Evolutionary conservation across 2,113 vertebrate genomes (phyloP).

Genomic region (Naja naja): DNA sequence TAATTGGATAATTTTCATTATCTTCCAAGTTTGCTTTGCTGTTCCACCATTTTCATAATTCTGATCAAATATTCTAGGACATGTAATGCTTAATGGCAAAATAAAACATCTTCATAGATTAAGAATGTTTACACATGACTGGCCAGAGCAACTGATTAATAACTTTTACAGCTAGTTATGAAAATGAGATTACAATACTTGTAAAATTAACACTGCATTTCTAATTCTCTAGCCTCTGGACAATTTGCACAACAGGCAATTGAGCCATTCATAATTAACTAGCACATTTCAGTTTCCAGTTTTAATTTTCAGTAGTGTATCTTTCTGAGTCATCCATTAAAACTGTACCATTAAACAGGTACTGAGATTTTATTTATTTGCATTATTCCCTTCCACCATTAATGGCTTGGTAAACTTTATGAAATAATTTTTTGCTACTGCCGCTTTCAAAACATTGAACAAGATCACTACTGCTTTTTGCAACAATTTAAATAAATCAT

Average conservation of each 20-base stretch:
- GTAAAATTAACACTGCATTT: conserved; percentile 53
- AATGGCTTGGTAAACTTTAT: conserved; percentile 10
- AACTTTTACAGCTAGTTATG: conserved; percentile 50
- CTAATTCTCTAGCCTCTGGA: conserved; percentile 47
- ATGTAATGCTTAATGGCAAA: conserved; percentile 54
- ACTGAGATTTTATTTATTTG: conserved; percentile 36
- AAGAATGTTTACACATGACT: conserved; percentile 56
- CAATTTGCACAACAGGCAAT: conserved; percentile 40
- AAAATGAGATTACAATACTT: conserved; percentile 56
- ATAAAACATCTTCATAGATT: conserved; percentile 59
- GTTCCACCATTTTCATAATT: conserved; percentile 42
- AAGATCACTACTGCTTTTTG: neutral
- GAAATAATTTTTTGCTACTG: neutral
- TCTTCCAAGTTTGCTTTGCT: conserved; percentile 45
- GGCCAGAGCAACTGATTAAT: conserved; percentile 54
- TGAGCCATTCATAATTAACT: conserved; percentile 55
- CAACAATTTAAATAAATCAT: neutral
- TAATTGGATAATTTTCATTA: conserved; percentile 52
- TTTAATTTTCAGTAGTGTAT: conserved; percentile 36
- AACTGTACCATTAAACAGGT: conserved; percentile 2
- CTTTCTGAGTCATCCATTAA: conserved; percentile 38
- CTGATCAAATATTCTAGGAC: conserved; percentile 46
- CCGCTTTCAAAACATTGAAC: conserved; percentile 13
- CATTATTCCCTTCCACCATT: conserved; percentile 26
- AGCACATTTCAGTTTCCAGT: conserved; percentile 35